Evolutionary conservation across 2,113 vertebrate species (phyloP), one percentile per base, ranked within the genome.

Genomic region (Neodontobutis hainanensis): DNA sequence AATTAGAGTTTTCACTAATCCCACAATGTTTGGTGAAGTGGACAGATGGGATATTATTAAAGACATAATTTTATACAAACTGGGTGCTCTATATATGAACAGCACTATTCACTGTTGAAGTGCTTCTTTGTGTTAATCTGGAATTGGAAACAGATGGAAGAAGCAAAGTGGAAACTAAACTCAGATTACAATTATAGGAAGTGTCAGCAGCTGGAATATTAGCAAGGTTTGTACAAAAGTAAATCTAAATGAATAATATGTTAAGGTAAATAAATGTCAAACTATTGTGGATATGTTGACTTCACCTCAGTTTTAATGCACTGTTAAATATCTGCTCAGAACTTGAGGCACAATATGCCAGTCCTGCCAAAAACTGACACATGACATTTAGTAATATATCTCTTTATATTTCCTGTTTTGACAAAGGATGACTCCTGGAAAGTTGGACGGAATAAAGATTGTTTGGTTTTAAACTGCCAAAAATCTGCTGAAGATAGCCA

Each of bases 391-490:
- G 1, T 16, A 11, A 53, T 67, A 19, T 47, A 16, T 38, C 38
- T 27, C 43, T n/a, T 66, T 72, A 61, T 38, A n/a, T 62, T 66
- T 40, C 50, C 42, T 43, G 36, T 60, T 38, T 6, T 15, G 56
- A 62, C 34, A 44, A 59, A 59, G 36, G 51, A 64, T 9, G 16
- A 15, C 61, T 45, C 4, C 38, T 59, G 70, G 67, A 85, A 85
- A 84, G 61, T 69, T 68, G 61, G 61, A 76, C 32, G 35, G 44
- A 46, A 63, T 9, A n/a, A 47, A 40, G 46, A 58, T n/a, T 61
- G 8, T 77, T 82, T 68, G 51, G 72, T 0, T 45, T 32, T 27
- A 11, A 67, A 35, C 69, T 63, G 72, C 76, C 75, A 77, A 44
- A 76, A 55, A 77, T 51, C n/a, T 62, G 55, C 59, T 48, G 19